These are phyloP conservation scores for Plagiodera versicolora DNA, from an alignment of 2,888 invertebrate species.

Conservation along the genomic window DNA sequence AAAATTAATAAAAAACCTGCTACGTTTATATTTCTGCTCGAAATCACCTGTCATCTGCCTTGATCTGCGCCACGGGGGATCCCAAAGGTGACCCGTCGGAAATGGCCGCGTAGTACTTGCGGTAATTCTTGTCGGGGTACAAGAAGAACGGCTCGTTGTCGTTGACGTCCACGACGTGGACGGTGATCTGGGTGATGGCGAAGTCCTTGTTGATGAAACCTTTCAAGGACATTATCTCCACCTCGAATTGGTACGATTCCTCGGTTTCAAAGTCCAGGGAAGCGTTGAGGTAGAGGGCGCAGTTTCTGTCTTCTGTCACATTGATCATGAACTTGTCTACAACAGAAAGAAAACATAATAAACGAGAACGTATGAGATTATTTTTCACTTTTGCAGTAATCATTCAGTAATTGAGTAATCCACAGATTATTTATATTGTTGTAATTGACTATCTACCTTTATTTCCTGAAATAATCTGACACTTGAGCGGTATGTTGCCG, in stretches of 20 bases:
- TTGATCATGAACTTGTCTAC: slow-evolving; percentile 72
- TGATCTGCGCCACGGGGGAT: slow-evolving; percentile 75
- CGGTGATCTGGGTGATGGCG: slow-evolving; percentile 73
- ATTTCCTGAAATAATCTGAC: slow-evolving; percentile 77
- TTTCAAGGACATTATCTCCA: slow-evolving; percentile 77
- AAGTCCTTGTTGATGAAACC: slow-evolving; percentile 79
- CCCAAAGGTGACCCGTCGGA: slow-evolving; percentile 73
- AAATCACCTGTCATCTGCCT: slow-evolving; percentile 85
- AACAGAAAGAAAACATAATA: slow-evolving; percentile 33
- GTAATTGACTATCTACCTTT: slow-evolving; percentile 61
- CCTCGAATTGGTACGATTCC: slow-evolving; percentile 72
- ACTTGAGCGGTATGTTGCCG: slow-evolving; percentile 72
- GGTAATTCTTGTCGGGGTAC: slow-evolving; percentile 60
- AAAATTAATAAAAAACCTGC: no score
- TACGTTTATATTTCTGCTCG: no score
- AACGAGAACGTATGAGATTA: no score
- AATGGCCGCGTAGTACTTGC: slow-evolving; percentile 80
- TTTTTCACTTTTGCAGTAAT: no score
- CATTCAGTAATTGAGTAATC: no score
- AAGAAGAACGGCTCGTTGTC: slow-evolving; percentile 86
- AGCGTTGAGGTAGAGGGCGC: slow-evolving; percentile 73
- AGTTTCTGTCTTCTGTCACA: slow-evolving; percentile 78
- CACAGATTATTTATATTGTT: not conserved
- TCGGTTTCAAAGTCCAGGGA: slow-evolving; percentile 79
- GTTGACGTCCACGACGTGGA: slow-evolving; percentile 85